phyloP scores from a whole-genome alignment of 1,140 invertebrate genomes.

The Psilanteris sp. region DNA sequence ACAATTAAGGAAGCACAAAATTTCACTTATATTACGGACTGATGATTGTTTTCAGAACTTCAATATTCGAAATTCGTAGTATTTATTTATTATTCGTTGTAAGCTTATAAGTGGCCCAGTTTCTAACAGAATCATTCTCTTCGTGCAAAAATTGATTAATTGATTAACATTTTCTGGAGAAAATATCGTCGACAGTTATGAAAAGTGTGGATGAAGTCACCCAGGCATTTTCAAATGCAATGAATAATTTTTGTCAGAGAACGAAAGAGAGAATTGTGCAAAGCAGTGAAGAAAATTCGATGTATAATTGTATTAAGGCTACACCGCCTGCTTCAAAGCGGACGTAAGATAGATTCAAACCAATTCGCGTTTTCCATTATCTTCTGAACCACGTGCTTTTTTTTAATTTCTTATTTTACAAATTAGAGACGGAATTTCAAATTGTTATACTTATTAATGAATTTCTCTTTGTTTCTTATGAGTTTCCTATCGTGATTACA shows the following conservation, averaged over 20 bases:
- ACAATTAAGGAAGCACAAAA: conserved; percentile 2
- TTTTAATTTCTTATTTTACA: conserved; percentile 34
- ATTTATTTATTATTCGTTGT: conserved; percentile 41
- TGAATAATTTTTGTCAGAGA: conserved; percentile 51
- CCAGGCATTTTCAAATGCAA: conserved; percentile 36
- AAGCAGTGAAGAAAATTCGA: conserved; percentile 50
- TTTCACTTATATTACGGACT: neutral
- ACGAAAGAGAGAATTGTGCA: conserved; percentile 45
- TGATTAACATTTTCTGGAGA: conserved; percentile 44
- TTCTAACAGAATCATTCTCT: conserved; percentile 9
- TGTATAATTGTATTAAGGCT: conserved; percentile 53
- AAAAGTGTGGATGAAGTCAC: conserved; percentile 46
- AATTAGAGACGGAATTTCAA: conserved; percentile 40
- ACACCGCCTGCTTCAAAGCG: conserved; percentile 49
- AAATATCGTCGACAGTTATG: conserved; percentile 42
- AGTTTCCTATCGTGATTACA: conserved; percentile 29
- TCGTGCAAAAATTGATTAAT: conserved; percentile 44
- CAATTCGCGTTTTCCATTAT: conserved; percentile 36
- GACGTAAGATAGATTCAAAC: conserved; percentile 45
- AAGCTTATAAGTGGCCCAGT: conserved; percentile 1
- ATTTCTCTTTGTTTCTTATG: conserved; percentile 23
- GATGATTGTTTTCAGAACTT: neutral
- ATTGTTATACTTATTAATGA: conserved; percentile 44
- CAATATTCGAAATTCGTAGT: neutral
- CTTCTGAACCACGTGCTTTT: conserved; percentile 26